Percentiles rank a stretch among this genome's conserved stretches.
Conservation (phyloP, 1,140 invertebrate genomes). For the Drosophila mojavensis region DNA sequence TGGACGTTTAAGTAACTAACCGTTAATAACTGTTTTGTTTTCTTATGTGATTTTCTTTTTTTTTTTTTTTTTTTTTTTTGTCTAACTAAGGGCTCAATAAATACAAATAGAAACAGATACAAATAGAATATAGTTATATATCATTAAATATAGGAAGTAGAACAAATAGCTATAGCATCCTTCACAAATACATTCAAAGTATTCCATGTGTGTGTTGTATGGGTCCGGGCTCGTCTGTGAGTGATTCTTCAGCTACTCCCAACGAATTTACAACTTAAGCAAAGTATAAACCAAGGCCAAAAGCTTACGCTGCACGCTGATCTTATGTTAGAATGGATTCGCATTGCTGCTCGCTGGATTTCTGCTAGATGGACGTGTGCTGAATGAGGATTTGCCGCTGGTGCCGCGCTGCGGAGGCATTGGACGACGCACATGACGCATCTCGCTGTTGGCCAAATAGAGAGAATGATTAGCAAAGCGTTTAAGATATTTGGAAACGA, state of each 20-base stretch:
- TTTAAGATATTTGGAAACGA: background rate
- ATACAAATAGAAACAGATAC: constrained; percentile 80
- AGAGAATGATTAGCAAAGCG: constrained; percentile 34
- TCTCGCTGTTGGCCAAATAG: constrained; percentile 84
- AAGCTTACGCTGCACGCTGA: constrained; percentile 84
- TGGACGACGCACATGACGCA: constrained; percentile 85
- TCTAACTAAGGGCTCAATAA: constrained; percentile 82
- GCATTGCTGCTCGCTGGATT: constrained; percentile 79
- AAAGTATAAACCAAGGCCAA: constrained; percentile 84
- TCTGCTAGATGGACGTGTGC: constrained; percentile 79
- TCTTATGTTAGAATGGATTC: constrained; percentile 84
- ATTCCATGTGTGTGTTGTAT: constrained; percentile 25
- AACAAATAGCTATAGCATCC: constrained; percentile 50
- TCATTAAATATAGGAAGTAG: constrained; percentile 55
- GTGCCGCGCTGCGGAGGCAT: constrained; percentile 79
- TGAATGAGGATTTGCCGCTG: constrained; percentile 81
- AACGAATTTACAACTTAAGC: constrained; percentile 83
- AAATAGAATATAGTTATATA: constrained; percentile 58
- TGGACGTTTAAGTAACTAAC: constrained; percentile 84
- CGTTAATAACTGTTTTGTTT: constrained; percentile 70
- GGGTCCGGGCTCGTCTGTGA: background rate
- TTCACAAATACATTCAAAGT: constrained; percentile 54
- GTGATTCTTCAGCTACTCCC: constrained; percentile 4
- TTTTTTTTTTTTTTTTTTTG: constrained; percentile 33
- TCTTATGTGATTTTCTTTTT: background rate